Base-by-base conservation (phyloP, 2,113 vertebrate species). In the Lathamus discolor region DNA sequence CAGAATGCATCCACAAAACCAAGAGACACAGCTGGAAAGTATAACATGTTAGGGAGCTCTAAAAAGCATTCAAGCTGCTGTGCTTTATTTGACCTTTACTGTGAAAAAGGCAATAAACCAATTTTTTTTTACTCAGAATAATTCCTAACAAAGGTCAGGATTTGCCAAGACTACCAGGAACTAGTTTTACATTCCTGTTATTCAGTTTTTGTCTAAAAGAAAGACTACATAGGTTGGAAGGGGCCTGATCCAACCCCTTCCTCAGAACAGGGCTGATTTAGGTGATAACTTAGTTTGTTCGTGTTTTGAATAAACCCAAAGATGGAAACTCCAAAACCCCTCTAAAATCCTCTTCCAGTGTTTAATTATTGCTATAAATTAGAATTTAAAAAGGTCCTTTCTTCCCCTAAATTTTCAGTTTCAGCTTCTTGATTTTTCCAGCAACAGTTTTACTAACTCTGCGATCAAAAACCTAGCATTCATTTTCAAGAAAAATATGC, bases 311-410 rank as follows among this genome's bases (percentile, higher is more conserved):
- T 43, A 75, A 78, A 9, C 76, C 15, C 52, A 25, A 73, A 55
- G 9, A 61, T 0, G 24, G 22, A 86, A 13, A 88, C 4, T 59
- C 8, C 5, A 59, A 7, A 73, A 46, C 2, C 1, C 3, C 23
- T 39, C 33, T 20, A 54, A 16, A 27, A 1, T 6, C 6, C 8
- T 23, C 20, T 51, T 33, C 35, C 20, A 72, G 11, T 10, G 24
- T 19, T 39, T 24, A 6, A 69, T 77, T 35, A 74, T 41, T 4
- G 8, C 8, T 63, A 31, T 13, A 67, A 54, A 44, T 10, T 6
- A 35, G 2, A 39, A n/a, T 35, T 77, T 20, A 4, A 35, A 52
- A 46, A 62, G 12, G 8, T 16, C 15, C 10, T 14, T 62, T 43
- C 15, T 79, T 41, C 44, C 41, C 22, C 61, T 25, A 31, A 13